Base-by-base conservation (phyloP, 2,888 invertebrate genomes). In the Orthosia gracilis region DNA sequence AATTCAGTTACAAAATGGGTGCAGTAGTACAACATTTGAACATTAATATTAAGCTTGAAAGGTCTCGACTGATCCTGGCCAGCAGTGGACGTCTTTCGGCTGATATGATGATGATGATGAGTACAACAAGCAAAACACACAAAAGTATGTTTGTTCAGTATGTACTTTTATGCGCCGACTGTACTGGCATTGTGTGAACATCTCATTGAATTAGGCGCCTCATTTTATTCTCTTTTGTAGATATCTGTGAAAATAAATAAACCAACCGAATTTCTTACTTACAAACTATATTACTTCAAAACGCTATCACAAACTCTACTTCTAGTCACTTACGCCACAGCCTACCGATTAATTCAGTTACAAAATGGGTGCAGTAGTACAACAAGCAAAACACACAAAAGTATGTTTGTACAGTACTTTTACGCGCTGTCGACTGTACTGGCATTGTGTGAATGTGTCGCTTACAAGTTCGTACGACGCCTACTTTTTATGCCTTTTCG, bases 1-100 rank as follows among this genome's bases (percentile, higher is more conserved):
- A 88, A 88, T 88, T 88, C 89, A 84, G 83, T 86, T 76, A 88
- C 84, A 82, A 86, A 88, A 85, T 85, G 77, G 84, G 83, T 87
- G 87, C 87, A 89, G 82, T 77, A n/a, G n/a, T n/a, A n/a, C n/a
- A n/a, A n/a, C n/a, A n/a, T n/a, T n/a, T n/a, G n/a, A n/a, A n/a
- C n/a, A n/a, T n/a, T n/a, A n/a, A n/a, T n/a, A n/a, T n/a, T n/a
- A n/a, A n/a, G n/a, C n/a, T n/a, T n/a, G n/a, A n/a, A n/a, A n/a
- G n/a, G n/a, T n/a, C n/a, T n/a, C n/a, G n/a, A n/a, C n/a, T n/a
- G n/a, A n/a, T n/a, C n/a, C n/a, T n/a, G n/a, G n/a, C n/a, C n/a
- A n/a, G n/a, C n/a, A n/a, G n/a, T n/a, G n/a, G n/a, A n/a, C n/a
- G n/a, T n/a, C n/a, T n/a, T n/a, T n/a, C n/a, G n/a, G n/a, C n/a